These are phyloP conservation scores for Sisor rabdophorus DNA, from an alignment of 2,113 vertebrate genomes.

Conservation along the genomic window DNA sequence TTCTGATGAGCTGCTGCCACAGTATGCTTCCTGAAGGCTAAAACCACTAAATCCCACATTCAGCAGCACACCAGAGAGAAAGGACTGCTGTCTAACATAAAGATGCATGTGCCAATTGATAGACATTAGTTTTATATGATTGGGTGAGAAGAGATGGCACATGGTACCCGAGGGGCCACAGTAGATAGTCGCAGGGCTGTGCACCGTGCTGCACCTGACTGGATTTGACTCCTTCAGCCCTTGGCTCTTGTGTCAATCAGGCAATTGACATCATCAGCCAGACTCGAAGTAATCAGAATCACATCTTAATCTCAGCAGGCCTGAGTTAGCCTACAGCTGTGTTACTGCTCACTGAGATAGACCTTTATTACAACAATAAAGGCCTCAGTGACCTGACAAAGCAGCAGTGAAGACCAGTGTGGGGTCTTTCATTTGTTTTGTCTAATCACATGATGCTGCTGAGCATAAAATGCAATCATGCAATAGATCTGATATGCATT, in stretches of 20 bases:
- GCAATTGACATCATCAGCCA: constrained; percentile 48
- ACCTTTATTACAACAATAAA: constrained; percentile 24
- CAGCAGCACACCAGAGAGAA: constrained; percentile 39
- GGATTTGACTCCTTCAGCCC: constrained; percentile 55
- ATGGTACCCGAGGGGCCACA: constrained; percentile 45
- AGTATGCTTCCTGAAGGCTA: neutral
- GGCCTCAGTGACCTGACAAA: constrained; percentile 16
- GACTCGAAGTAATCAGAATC: constrained; percentile 54
- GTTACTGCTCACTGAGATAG: constrained; percentile 22
- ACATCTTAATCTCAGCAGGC: constrained; percentile 34
- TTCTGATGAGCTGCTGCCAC: constrained; percentile 11
- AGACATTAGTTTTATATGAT: constrained; percentile 64
- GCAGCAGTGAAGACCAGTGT: neutral
- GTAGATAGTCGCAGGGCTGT: constrained; percentile 45
- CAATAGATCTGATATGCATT: constrained; percentile 7
- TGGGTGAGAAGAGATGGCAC: constrained; percentile 53
- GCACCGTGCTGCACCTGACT: constrained; percentile 45
- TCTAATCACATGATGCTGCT: constrained; percentile 31
- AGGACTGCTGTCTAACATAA: neutral
- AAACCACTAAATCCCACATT: constrained; percentile 39
- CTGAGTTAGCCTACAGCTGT: neutral
- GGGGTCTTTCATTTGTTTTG: constrained; percentile 6
- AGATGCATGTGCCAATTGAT: constrained; percentile 45
- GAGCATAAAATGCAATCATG: constrained; percentile 41
- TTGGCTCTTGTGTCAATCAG: constrained; percentile 59